These are phyloP conservation scores for Bombus superbus DNA, from an alignment of 1,140 invertebrate genomes.

Conservation along the genomic window DNA sequence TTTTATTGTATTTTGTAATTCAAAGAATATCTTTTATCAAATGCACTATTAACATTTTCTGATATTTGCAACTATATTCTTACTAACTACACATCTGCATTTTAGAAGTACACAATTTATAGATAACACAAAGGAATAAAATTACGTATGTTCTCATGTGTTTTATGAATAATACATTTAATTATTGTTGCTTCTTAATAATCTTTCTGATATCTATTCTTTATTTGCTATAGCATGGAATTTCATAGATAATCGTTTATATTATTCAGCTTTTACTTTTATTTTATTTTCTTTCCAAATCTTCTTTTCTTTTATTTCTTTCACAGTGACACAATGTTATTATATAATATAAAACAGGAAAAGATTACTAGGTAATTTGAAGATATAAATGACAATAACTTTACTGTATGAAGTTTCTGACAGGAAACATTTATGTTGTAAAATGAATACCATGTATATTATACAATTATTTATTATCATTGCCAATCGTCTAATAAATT, in stretches of 20 bases:
- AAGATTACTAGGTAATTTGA: not conserved
- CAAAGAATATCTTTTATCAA: conserved; percentile 32
- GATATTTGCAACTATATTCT: not conserved
- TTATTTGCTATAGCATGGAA: conserved; percentile 21
- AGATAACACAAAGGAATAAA: not conserved
- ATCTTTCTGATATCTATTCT: conserved; percentile 22
- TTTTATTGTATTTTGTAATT: conserved; percentile 14
- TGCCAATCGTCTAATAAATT: not conserved
- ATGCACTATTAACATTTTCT: conserved; percentile 12
- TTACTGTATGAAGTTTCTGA: not conserved
- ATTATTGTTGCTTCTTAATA: conserved; percentile 31
- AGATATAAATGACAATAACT: not conserved
- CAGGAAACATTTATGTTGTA: not conserved
- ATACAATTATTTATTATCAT: not conserved
- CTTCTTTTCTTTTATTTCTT: conserved; percentile 2
- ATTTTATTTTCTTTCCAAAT: not conserved
- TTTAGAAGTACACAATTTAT: conserved; percentile 15
- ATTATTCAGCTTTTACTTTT: not conserved
- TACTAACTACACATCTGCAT: conserved; percentile 38
- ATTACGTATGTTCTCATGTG: conserved; percentile 7
- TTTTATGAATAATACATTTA: conserved; percentile 5
- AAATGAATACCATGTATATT: not conserved
- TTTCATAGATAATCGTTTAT: conserved; percentile 8
- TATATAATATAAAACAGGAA: not conserved
- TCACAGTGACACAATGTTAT: not conserved